Conservation (phyloP, 2,113 vertebrate genomes). For the Glaucidium brasilianum region DNA sequence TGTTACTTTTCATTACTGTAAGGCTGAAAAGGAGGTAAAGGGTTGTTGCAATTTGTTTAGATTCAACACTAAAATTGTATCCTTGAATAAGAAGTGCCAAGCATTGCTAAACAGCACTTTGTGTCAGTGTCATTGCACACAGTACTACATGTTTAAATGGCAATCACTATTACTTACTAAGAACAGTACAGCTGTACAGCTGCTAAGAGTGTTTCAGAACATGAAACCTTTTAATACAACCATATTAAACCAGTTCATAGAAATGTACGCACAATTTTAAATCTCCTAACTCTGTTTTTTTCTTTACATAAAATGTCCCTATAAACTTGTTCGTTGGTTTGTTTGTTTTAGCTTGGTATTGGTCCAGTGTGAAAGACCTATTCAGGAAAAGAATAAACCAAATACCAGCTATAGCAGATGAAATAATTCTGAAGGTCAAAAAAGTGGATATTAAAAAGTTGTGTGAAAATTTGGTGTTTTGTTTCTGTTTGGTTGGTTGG, state of each 20-base stretch:
- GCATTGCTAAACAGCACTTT: background rate
- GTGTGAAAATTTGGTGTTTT: background rate
- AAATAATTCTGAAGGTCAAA: background rate
- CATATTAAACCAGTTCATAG: background rate
- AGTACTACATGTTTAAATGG: slow-evolving; percentile 6
- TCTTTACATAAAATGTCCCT: background rate
- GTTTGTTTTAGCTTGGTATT: background rate
- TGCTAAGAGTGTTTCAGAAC: slow-evolving; percentile 38
- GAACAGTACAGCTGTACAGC: slow-evolving; percentile 10
- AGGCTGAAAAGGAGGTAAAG: background rate
- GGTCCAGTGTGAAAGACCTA: background rate
- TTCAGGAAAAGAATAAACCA: background rate
- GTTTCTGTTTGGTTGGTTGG: too few species aligned
- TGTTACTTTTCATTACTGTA: background rate
- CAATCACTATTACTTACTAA: slow-evolving; percentile 3
- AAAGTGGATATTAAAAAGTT: background rate
- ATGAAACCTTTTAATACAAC: slow-evolving; percentile 12
- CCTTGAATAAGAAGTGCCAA: background rate
- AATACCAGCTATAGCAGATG: background rate
- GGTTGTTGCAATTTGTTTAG: background rate
- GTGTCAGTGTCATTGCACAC: background rate
- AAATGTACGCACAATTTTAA: slow-evolving; percentile 2
- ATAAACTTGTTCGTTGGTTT: background rate
- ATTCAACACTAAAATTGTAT: background rate
- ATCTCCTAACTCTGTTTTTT: background rate